phyloP scores from a whole-genome alignment of 1,140 invertebrate species.

The Pentalonia nigronervosa region DNA sequence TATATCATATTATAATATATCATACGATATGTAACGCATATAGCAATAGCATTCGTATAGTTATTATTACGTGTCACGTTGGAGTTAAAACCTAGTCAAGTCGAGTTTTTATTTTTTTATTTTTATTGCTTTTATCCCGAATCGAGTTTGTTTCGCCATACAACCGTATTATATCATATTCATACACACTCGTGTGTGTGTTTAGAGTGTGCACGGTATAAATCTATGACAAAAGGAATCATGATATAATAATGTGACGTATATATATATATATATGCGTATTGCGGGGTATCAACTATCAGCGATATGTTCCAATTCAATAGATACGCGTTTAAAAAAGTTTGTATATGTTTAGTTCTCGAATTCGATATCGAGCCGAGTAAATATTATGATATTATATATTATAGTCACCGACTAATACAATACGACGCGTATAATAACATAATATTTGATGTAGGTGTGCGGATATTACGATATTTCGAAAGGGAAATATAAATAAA shows the following conservation, averaged over 20 bases:
- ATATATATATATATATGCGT: not conserved
- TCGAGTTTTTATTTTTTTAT: not conserved
- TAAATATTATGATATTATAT: not conserved
- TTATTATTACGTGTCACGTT: not conserved
- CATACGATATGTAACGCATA: not conserved
- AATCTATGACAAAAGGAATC: not conserved
- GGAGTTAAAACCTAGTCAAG: not conserved
- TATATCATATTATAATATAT: too few relatives aligned
- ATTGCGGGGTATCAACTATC: not conserved
- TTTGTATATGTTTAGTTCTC: not conserved
- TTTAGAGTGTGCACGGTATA: not conserved
- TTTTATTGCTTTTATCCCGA: conserved; percentile 15
- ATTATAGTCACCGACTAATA: not conserved
- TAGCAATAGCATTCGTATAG: not conserved
- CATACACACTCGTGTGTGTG: not conserved
- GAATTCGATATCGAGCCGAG: not conserved
- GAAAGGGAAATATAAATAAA: not conserved
- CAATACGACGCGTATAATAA: not conserved
- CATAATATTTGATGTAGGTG: not conserved
- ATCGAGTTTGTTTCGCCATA: not conserved
- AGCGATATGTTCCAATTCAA: not conserved
- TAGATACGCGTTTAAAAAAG: not conserved
- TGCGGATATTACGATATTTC: not conserved
- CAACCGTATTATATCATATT: not conserved
- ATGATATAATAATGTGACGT: conserved; percentile 23